Evolutionary conservation across 2,113 vertebrate genomes (phyloP), one percentile per base, ranked within the genome.

Genomic region (Ailurus styani): DNA sequence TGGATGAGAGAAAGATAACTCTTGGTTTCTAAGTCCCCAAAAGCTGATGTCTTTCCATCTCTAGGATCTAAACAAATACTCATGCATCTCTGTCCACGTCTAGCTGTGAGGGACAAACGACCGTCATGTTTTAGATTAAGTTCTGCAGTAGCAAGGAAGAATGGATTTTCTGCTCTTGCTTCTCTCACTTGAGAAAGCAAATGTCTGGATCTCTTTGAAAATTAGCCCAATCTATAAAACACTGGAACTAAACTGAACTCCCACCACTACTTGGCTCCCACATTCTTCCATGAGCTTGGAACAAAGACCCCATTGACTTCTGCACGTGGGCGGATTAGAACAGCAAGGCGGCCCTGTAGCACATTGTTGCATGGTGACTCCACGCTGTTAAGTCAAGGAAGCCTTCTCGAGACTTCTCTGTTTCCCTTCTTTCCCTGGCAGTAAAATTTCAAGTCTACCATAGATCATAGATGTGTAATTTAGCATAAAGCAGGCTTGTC

Each of bases 281-380:
- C 99, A 99, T 99, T 99, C 99, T 99, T 99, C 98, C 95, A 94
- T 78, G 88, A 4, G 96, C 90, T 73, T 97, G 0, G 64, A 99
- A 99, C 99, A 99, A 99, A 99, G 98, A 97, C 93, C 70, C 98
- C 99, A 99, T 99, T 99, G 99, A 99, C 98, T 99, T 97, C 17
- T 7, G 79, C 0, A 70, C 40, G 99, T 99, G 99, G 99, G 99
- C 70, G 97, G 98, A 96, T 98, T 85, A 1, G 98, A 98, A 97
- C 93, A 93, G 95, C 95, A 83, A 57, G 23, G 79, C 62, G 72
- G 96, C 96, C 98, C 91, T 92, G 98, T 62, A 97, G 97, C 91
- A 93, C 98, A 97, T 96, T 97, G 96, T 94, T 97, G 97, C 94
- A 60, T 81, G 93, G 98, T 93, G 97, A 98, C 97, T 70, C 96